Evolutionary conservation across 2,113 vertebrate genomes (phyloP).

Genomic region (Paralichthys olivaceus): DNA sequence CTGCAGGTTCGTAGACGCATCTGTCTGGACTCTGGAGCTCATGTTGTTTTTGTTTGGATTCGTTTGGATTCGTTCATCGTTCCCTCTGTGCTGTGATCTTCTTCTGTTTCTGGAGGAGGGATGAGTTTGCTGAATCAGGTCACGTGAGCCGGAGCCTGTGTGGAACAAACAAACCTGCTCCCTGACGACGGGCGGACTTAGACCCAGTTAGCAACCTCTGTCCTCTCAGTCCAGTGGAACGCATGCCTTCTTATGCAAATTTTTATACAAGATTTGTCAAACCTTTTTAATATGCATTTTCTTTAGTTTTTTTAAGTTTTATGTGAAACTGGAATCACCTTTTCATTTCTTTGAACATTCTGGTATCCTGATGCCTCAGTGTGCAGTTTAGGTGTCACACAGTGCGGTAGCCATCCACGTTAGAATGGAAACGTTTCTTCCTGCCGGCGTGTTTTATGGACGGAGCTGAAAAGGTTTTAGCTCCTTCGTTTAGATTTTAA

Average conservation of each 20-base stretch:
- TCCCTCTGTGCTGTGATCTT: slow-evolving; percentile 20
- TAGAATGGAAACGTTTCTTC: slow-evolving; percentile 20
- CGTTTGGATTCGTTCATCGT: slow-evolving; percentile 10
- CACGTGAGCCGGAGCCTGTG: slow-evolving; percentile 49
- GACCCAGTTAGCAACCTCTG: slow-evolving; percentile 40
- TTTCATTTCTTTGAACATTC: slow-evolving; percentile 50
- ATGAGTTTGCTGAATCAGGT: slow-evolving; percentile 64
- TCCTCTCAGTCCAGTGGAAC: slow-evolving; percentile 55
- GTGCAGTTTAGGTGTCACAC: slow-evolving; percentile 1
- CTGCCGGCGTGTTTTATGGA: slow-evolving; percentile 9
- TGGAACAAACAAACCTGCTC: slow-evolving; percentile 58
- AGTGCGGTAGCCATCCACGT: slow-evolving; percentile 1
- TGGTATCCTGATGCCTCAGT: slow-evolving; percentile 45
- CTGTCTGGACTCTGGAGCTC: slow-evolving; percentile 1
- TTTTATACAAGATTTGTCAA: slow-evolving; percentile 77
- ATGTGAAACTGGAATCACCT: slow-evolving; percentile 70
- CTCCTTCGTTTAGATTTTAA: slow-evolving; percentile 37
- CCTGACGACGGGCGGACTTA: slow-evolving; percentile 34
- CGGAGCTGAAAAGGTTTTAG: slow-evolving; percentile 6
- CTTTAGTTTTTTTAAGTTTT: slow-evolving; percentile 63
- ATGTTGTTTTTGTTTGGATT: background rate
- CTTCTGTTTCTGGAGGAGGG: slow-evolving; percentile 34
- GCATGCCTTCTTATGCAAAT: slow-evolving; percentile 85
- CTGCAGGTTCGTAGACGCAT: too few species aligned
- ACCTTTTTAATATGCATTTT: slow-evolving; percentile 79